Base-by-base conservation (phyloP, 2,113 vertebrate species). In the Colistium nudipinnis region DNA sequence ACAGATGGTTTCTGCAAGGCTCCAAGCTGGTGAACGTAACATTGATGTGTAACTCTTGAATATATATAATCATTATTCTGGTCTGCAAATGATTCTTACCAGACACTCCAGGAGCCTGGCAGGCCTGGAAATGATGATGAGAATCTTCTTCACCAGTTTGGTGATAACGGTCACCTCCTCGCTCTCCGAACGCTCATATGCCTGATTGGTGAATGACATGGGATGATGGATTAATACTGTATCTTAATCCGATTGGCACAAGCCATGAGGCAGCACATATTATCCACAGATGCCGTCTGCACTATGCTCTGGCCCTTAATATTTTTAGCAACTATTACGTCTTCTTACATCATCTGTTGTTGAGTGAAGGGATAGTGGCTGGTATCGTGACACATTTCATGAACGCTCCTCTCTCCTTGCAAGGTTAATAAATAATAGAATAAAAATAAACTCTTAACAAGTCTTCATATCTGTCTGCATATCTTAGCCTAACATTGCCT, bases 101-200 rank as follows among this genome's bases (percentile, higher is more conserved):
- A 98, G 86, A 86, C 97, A 98, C 78, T 98, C 96, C 4, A 98
- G 92, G 13, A 98, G 94, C 14, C 97, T 92, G 1, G 96, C 97
- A 0, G 96, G 97, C 10, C 96, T 92, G 2, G 97, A 95, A 78
- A 98, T 97, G 79, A 98, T 93, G 78, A 98, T 95, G 49, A 98
- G 93, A 53, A 98, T 90, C 84, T 96, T 98, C 87, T 95, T 95
- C 53, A 96, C 96, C 20, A 98, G 81, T 70, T 98, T 96, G 54
- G 93, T 91, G 0, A 98, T 94, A 76, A 96, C 92, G 78, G 92
- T 85, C 22, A 98, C 95, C 74, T 98, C 97, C 72, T 96, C 95
- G 0, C 97, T 98, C 88, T 98, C 96, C 0, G 97, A 98, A 8
- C 97, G 94, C 64, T 97, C 95, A 0, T 95, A 96, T 0, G 97